Conservation (phyloP, 2,113 vertebrate species). For the Chauna torquata region DNA sequence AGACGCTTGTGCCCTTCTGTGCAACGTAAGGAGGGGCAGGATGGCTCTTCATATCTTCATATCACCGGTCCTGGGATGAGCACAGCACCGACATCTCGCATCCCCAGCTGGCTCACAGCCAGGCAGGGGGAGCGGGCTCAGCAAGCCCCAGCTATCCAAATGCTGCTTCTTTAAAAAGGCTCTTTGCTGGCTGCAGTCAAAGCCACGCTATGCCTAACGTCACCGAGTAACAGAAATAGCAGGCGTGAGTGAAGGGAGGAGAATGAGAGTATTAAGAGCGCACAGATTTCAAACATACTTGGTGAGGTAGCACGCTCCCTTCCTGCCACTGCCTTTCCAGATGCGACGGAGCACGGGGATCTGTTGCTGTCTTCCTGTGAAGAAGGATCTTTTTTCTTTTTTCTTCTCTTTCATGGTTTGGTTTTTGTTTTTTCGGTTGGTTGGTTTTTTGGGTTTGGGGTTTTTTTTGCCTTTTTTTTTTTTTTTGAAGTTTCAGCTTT, state of each 20-base stretch:
- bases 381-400: neutral
- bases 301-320: neutral
- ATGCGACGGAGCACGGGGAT: neutral
- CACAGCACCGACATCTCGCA: neutral
- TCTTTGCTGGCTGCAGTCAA: constrained; percentile 33
- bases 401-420: no score
- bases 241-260: constrained; percentile 64
- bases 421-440: no score
- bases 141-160: neutral
- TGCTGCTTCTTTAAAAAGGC: constrained; percentile 63
- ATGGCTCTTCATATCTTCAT: neutral
- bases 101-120: neutral
- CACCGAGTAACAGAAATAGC: constrained; percentile 68
- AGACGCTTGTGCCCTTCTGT: fast-evolving
- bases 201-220: constrained; percentile 56
- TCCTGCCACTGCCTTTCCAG: constrained; percentile 12
- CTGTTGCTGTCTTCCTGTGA: neutral
- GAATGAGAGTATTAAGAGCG: constrained; percentile 51
- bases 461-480: neutral
- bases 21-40: fast-evolving
- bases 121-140: neutral
- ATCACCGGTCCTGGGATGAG: fast-evolving
- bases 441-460: no score
- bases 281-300: constrained; percentile 71
- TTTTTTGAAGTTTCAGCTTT: neutral